These are phyloP conservation scores for Clamator glandarius DNA, from an alignment of 2,797 vertebrate species.

Conservation along the genomic window DNA sequence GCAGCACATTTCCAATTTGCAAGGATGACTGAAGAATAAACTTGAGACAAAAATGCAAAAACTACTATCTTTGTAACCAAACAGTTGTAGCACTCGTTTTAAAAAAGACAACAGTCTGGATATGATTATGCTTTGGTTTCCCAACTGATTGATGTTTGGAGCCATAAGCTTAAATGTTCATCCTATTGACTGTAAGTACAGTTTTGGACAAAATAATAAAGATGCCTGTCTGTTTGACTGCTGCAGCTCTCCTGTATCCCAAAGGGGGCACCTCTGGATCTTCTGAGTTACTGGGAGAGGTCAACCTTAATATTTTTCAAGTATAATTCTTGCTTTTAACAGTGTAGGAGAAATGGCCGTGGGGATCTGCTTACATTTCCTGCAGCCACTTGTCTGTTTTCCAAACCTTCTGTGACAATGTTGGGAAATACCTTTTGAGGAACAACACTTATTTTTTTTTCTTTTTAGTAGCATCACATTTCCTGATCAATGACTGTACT, in stretches of 20 bases:
- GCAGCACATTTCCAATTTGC: background rate
- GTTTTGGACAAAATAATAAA: background rate
- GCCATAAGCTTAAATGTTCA: background rate
- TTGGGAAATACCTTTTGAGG: background rate
- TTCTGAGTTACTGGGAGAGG: background rate
- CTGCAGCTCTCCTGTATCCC: background rate
- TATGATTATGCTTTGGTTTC: background rate
- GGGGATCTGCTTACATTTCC: background rate
- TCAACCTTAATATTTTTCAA: background rate
- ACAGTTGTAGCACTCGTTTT: background rate
- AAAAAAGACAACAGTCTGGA: background rate
- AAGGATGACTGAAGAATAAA: conserved; percentile 32
- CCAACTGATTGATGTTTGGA: background rate
- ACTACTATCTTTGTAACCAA: background rate
- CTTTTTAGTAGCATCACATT: background rate
- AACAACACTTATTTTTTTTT: background rate
- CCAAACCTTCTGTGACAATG: background rate
- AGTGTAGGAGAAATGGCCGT: background rate
- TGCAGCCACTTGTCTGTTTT: background rate
- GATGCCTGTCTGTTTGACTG: background rate
- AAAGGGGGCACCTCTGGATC: background rate
- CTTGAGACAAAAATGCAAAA: background rate
- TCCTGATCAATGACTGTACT: background rate
- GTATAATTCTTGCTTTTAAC: background rate
- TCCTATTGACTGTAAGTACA: background rate